These are phyloP conservation scores for Coturnix japonica DNA, from an alignment of 2,113 vertebrate species.

Conservation along the genomic window DNA sequence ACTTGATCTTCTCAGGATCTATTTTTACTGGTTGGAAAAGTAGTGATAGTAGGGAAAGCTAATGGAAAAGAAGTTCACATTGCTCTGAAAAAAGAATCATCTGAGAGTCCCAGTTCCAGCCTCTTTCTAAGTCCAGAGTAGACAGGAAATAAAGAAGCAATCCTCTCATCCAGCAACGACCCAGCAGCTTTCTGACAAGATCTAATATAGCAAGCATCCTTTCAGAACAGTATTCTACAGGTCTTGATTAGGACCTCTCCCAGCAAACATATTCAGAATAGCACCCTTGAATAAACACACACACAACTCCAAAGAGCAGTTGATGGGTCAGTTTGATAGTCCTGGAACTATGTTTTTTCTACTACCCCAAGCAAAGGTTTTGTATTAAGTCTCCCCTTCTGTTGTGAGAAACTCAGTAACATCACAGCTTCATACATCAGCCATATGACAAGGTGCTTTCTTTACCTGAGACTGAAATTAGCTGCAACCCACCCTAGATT, in stretches of 20 bases:
- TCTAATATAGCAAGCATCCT: not conserved
- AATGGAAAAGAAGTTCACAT: not conserved
- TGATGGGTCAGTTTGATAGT: not conserved
- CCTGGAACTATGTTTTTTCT: not conserved
- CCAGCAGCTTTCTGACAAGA: not conserved
- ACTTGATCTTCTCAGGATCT: not conserved
- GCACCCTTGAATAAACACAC: rapidly evolving
- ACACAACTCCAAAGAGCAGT: not conserved
- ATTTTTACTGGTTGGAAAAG: not conserved
- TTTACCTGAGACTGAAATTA: not conserved
- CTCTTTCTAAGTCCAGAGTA: not conserved
- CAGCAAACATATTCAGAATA: not conserved
- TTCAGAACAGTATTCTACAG: not conserved
- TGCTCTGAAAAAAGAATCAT: not conserved
- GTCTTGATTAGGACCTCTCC: not conserved
- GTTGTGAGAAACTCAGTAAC: not conserved
- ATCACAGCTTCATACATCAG: rapidly evolving
- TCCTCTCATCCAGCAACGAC: not conserved
- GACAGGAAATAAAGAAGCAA: not conserved
- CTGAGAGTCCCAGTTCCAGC: not conserved
- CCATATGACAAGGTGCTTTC: not conserved
- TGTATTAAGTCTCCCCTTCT: not conserved
- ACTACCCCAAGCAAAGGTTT: not conserved
- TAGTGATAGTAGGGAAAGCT: not conserved
- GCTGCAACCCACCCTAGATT: not conserved